Percentiles rank a stretch among this genome's conserved stretches.
These are phyloP conservation scores for Microcebus jonahi DNA, from an alignment of 2,113 vertebrate genomes.

Conservation along the genomic window DNA sequence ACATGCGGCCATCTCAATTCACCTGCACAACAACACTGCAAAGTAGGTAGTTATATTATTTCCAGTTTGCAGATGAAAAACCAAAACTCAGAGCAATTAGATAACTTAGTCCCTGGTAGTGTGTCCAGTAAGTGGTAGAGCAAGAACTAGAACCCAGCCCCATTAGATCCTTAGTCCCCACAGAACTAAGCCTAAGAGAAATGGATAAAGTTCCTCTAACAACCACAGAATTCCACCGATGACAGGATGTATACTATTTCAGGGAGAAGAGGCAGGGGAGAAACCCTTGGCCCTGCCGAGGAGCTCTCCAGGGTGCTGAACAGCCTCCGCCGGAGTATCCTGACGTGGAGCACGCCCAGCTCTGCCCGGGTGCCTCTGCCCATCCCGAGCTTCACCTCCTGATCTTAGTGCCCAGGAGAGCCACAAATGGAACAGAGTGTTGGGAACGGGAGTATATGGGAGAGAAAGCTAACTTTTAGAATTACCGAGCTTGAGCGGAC, in stretches of 20 bases:
- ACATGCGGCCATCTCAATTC: neutral
- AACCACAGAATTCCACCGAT: neutral
- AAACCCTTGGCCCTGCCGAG: rapidly evolving
- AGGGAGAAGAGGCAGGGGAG: rapidly evolving
- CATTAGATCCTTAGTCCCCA: neutral
- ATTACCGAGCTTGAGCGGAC: neutral
- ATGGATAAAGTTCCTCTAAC: neutral
- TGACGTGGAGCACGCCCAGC: neutral
- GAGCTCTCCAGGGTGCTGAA: slow-evolving; percentile 63
- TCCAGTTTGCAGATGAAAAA: slow-evolving; percentile 16
- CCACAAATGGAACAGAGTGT: neutral
- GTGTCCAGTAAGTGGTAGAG: neutral
- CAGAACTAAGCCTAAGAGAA: slow-evolving; percentile 2
- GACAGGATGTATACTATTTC: neutral
- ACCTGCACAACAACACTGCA: neutral
- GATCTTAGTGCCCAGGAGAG: neutral
- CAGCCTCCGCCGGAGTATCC: neutral
- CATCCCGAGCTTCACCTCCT: neutral
- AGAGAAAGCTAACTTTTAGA: neutral
- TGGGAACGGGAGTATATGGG: no score
- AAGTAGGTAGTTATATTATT: neutral
- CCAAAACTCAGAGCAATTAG: neutral
- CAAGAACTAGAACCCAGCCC: neutral
- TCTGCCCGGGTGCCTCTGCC: neutral
- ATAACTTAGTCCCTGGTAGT: neutral